Percentiles rank a stretch among this genome's conserved stretches.
phyloP scores from a whole-genome alignment of 2,888 invertebrate species.

The Ganaspis brasiliensis region DNA sequence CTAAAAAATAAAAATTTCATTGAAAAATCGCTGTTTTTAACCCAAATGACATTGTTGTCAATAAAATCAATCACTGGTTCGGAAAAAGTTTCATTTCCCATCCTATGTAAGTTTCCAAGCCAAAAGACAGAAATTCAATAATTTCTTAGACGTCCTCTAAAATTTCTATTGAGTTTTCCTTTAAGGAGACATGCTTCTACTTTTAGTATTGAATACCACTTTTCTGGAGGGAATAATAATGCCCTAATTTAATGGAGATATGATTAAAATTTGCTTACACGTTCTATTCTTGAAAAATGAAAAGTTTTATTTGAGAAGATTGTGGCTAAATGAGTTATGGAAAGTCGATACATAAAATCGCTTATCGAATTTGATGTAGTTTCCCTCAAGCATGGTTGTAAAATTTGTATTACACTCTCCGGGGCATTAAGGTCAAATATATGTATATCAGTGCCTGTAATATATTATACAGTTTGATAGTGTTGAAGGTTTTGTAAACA shows the following conservation, averaged over 20 bases:
- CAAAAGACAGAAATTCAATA: conserved; percentile 25
- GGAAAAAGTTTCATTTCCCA: conserved; percentile 46
- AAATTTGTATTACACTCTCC: conserved; percentile 10
- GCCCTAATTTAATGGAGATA: background rate
- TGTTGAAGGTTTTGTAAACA: background rate
- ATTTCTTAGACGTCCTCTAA: conserved; percentile 29
- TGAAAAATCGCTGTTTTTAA: background rate
- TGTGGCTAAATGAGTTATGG: background rate
- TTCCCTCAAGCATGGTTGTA: background rate
- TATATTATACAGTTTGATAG: background rate
- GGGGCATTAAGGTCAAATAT: background rate
- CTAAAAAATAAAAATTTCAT: too few species aligned
- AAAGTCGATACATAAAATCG: background rate
- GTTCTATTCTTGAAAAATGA: background rate
- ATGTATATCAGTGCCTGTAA: background rate
- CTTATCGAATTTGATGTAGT: conserved; percentile 9
- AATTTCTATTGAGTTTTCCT: conserved; percentile 6
- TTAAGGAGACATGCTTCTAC: background rate
- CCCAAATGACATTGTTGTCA: background rate
- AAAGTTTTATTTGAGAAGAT: background rate
- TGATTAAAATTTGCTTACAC: background rate
- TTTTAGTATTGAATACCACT: too few species aligned
- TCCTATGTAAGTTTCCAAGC: conserved; percentile 11
- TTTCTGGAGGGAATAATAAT: background rate
- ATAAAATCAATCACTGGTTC: conserved; percentile 35